Percentiles rank a stretch among this genome's conserved stretches.
These are phyloP conservation scores for Sphaerophoria taeniata DNA, from an alignment of 2,888 invertebrate genomes.

Conservation along the genomic window DNA sequence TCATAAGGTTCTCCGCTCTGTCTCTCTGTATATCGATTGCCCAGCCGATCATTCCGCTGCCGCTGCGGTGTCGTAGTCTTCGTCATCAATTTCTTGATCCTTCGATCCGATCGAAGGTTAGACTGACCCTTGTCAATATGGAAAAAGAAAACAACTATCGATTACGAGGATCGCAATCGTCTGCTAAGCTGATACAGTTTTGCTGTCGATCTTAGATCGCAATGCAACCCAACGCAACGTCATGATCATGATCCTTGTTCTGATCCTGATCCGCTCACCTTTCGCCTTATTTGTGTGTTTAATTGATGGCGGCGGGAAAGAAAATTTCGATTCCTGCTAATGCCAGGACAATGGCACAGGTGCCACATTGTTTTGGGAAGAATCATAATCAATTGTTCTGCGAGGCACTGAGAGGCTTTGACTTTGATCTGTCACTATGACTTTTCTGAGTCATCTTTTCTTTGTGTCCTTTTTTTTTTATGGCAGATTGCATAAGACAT, in stretches of 20 bases:
- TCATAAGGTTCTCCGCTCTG: slow-evolving; percentile 63
- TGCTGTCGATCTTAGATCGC: slow-evolving; percentile 55
- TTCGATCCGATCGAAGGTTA: slow-evolving; percentile 31
- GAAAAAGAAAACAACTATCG: slow-evolving; percentile 54
- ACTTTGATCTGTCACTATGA: slow-evolving; percentile 66
- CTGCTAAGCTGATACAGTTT: slow-evolving; percentile 72
- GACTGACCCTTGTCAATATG: slow-evolving; percentile 59
- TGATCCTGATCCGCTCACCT: slow-evolving; percentile 43
- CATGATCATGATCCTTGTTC: background rate
- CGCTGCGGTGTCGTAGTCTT: slow-evolving; percentile 4
- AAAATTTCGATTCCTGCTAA: slow-evolving; percentile 8
- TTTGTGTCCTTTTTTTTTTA: background rate
- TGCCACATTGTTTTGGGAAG: slow-evolving; percentile 63
- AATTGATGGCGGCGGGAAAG: slow-evolving; percentile 51
- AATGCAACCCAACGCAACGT: background rate
- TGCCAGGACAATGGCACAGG: slow-evolving; percentile 67
- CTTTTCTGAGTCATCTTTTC: slow-evolving; percentile 31
- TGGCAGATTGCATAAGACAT: slow-evolving; percentile 52
- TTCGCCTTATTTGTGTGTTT: slow-evolving; percentile 30
- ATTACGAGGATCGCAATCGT: slow-evolving; percentile 58
- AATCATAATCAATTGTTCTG: slow-evolving; percentile 37
- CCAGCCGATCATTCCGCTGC: background rate
- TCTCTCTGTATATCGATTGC: background rate
- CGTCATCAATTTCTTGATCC: slow-evolving; percentile 48
- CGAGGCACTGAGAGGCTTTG: slow-evolving; percentile 28